Evolutionary conservation across 2,113 vertebrate genomes (phyloP).

Genomic region (Rhynchomys soricoides): DNA sequence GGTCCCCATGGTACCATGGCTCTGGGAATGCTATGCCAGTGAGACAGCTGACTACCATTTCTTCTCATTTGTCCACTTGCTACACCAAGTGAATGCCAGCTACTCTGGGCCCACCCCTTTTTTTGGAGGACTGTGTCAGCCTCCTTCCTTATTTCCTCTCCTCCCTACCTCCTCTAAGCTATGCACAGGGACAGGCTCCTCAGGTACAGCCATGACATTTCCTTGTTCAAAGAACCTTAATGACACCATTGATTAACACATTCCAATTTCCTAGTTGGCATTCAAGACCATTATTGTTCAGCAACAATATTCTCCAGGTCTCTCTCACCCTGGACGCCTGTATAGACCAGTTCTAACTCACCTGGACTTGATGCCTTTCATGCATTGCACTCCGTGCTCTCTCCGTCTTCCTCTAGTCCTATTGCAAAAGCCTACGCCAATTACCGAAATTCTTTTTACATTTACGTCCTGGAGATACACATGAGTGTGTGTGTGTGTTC

Average conservation of each 20-base stretch:
- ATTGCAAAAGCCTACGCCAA: not conserved
- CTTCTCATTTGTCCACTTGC: not conserved
- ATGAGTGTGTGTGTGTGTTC: not conserved
- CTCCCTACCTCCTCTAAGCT: not conserved
- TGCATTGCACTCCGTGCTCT: not conserved
- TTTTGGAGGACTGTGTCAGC: not conserved
- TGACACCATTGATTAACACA: not conserved
- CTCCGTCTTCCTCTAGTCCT: not conserved
- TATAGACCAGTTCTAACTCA: constrained; percentile 9
- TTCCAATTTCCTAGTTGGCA: constrained; percentile 42
- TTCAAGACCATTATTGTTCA: not conserved
- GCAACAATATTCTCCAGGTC: not conserved
- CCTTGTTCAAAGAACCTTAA: not conserved
- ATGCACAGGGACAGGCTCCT: not conserved
- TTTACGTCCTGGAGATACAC: not conserved
- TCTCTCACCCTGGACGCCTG: not conserved
- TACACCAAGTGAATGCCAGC: not conserved
- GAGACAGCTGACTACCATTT: not conserved
- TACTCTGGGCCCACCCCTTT: not conserved
- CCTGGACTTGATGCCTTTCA: not conserved
- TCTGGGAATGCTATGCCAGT: not conserved
- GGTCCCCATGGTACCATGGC: not conserved
- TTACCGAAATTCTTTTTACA: not conserved
- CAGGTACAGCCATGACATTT: not conserved
- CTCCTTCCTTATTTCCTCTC: not conserved